These are phyloP conservation scores for Cerastis leucographa DNA, from an alignment of 2,888 invertebrate species.

Conservation along the genomic window DNA sequence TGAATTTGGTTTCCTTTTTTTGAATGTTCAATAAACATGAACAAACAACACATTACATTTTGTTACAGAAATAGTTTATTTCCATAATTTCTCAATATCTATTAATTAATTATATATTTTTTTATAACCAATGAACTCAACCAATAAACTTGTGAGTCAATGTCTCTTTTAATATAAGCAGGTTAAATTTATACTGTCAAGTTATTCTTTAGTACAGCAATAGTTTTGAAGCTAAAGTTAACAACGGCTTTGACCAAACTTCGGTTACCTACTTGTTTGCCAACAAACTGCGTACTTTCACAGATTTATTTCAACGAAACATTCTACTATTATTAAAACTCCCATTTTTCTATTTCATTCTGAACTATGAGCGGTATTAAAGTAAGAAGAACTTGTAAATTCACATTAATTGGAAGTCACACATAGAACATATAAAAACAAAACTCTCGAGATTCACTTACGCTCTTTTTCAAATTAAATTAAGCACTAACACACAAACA, in stretches of 20 bases:
- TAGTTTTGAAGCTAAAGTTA: constrained; percentile 56
- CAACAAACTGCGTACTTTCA: constrained; percentile 49
- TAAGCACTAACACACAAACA: no score
- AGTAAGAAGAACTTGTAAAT: constrained; percentile 34
- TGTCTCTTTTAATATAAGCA: background rate
- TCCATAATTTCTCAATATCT: background rate
- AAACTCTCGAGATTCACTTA: no score
- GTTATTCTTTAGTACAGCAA: constrained; percentile 40
- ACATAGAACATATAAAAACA: no score
- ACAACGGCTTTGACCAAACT: constrained; percentile 48
- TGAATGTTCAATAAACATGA: background rate
- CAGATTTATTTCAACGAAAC: constrained; percentile 54
- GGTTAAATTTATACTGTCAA: constrained; percentile 35
- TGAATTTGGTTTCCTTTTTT: background rate
- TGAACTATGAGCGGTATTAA: constrained; percentile 27
- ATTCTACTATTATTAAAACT: constrained; percentile 50
- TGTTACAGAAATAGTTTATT: background rate
- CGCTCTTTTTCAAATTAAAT: no score
- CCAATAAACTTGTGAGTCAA: constrained; percentile 6
- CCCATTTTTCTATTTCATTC: constrained; percentile 23
- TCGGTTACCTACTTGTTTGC: constrained; percentile 47
- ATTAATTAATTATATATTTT: background rate
- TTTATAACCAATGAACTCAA: background rate
- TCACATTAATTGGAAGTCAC: no score
- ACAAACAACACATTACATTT: background rate